Percentiles rank a stretch among this genome's conserved stretches.
Evolutionary conservation across 1,140 invertebrate genomes (phyloP).

Genomic region (Homalodisca vitripennis): DNA sequence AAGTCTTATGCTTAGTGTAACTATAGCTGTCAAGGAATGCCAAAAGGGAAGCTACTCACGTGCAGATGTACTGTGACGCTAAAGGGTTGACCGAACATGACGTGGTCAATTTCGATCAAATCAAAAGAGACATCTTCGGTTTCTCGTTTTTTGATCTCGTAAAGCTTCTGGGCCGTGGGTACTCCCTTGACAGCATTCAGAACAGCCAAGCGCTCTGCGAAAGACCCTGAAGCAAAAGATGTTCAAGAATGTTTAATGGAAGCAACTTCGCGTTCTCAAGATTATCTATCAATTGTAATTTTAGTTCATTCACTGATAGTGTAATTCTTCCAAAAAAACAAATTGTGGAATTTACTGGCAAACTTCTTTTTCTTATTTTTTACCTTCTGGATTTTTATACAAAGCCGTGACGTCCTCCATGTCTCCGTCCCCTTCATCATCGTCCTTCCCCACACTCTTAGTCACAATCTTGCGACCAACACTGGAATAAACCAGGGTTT

Average conservation of each 20-base stretch:
- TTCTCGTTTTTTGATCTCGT: conserved; percentile 54
- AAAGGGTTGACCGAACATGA: conserved; percentile 65
- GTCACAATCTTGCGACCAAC: conserved; percentile 73
- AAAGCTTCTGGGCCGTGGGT: conserved; percentile 56
- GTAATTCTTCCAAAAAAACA: no score
- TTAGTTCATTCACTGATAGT: no score
- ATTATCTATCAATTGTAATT: no score
- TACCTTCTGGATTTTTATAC: conserved; percentile 70
- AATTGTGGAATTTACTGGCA: no score
- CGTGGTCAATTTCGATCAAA: conserved; percentile 63
- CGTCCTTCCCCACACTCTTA: conserved; percentile 60
- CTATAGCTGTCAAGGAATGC: no score
- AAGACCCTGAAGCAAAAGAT: conserved; percentile 48
- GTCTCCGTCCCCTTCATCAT: conserved; percentile 59
- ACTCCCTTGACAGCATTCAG: conserved; percentile 62
- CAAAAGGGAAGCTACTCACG: no score
- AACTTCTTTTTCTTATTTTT: conserved; percentile 3
- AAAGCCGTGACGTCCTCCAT: conserved; percentile 64
- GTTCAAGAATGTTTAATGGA: no score
- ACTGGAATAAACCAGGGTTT: conserved; percentile 47
- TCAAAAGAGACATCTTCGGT: conserved; percentile 69
- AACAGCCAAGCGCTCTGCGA: conserved; percentile 61
- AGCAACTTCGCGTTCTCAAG: no score
- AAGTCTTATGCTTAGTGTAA: no score
- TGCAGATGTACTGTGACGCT: conserved; percentile 62